Conservation (phyloP, 2,797 vertebrate genomes). For the Miichthys miiuy region DNA sequence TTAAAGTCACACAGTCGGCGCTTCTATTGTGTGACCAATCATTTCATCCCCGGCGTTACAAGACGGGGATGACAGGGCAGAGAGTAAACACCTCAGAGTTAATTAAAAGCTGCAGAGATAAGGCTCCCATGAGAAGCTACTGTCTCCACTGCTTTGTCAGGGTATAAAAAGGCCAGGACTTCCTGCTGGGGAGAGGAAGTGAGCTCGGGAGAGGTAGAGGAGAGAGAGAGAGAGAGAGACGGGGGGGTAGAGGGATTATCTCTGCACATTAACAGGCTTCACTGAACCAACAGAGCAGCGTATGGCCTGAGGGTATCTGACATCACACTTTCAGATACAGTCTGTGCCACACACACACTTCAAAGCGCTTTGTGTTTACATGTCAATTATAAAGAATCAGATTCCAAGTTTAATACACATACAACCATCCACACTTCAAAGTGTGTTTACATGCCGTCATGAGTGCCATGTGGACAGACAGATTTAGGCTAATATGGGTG, state of each 20-base stretch:
- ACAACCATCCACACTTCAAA: conserved; percentile 60
- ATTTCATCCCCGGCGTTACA: conserved; percentile 43
- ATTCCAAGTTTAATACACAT: conserved; percentile 64
- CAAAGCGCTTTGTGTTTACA: conserved; percentile 70
- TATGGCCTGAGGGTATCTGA: conserved; percentile 53
- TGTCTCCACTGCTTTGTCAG: conserved; percentile 49
- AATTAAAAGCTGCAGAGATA: conserved; percentile 72
- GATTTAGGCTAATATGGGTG: conserved; percentile 29
- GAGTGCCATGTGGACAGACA: conserved; percentile 42
- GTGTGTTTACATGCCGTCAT: conserved; percentile 60
- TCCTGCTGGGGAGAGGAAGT: conserved; percentile 70
- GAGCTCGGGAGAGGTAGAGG: conserved; percentile 21
- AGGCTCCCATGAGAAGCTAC: conserved; percentile 54
- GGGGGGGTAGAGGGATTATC: conserved; percentile 9
- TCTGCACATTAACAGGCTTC: conserved; percentile 49
- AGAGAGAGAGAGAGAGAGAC: no score
- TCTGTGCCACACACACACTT: conserved; percentile 54
- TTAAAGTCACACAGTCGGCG: conserved; percentile 43
- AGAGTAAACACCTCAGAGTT: conserved; percentile 56
- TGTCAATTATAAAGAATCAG: conserved; percentile 64
- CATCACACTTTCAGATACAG: conserved; percentile 61
- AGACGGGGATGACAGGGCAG: conserved; percentile 49
- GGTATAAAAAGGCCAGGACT: conserved; percentile 53
- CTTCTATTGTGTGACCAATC: conserved; percentile 50
- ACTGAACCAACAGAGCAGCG: conserved; percentile 40